Base-by-base conservation (phyloP, 2,113 vertebrate genomes). In the Marmota flaviventris region DNA sequence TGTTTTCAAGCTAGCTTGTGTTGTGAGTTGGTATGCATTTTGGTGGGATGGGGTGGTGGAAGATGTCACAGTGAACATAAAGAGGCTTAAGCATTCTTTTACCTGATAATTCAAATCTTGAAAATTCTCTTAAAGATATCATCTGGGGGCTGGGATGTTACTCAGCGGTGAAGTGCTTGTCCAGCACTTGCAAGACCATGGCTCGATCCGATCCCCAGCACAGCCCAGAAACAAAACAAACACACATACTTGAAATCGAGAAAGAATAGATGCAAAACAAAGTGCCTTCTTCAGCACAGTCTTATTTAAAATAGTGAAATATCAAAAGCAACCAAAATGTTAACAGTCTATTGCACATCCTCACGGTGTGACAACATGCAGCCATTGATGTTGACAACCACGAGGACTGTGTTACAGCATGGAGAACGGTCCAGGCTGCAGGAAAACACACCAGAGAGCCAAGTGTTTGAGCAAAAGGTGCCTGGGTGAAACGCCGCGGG, bases 71-170 rank as follows among this genome's bases (percentile, higher is more conserved):
- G 11, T 51, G 5, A 18, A 24, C 1, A 18, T 37, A 13, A 16
- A 63, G 76, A 87, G 20, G 4, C 8, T 8, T n/a, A 24, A 32
- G 27, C 18, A 34, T 72, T 42, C 7, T 8, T 93, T 90, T 85
- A 72, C 42, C 17, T 9, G 22, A 58, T 83, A 67, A 79, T 82
- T 86, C 25, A 69, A 39, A 34, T 79, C 87, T 73, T 89, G 75
- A 81, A 75, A 79, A 73, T 56, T 53, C 84, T 87, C 48, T 85
- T 79, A 51, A 97, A 87, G 58, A 87, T 63, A 79, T 56, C 32
- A 85, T 45, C 18, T 37, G 29, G 13, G 32, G n/a, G 3, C 27
- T 25, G 45, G 27, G 34, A 42, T 20, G 13, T 20, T 20, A 13
- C 48, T 42, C 18, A 34, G 73, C 37, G 22, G n/a, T 18, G 3